Evolutionary conservation across 1,140 invertebrate genomes (phyloP), one percentile per base, ranked within the genome.

Genomic region (Ceratina australensis): DNA sequence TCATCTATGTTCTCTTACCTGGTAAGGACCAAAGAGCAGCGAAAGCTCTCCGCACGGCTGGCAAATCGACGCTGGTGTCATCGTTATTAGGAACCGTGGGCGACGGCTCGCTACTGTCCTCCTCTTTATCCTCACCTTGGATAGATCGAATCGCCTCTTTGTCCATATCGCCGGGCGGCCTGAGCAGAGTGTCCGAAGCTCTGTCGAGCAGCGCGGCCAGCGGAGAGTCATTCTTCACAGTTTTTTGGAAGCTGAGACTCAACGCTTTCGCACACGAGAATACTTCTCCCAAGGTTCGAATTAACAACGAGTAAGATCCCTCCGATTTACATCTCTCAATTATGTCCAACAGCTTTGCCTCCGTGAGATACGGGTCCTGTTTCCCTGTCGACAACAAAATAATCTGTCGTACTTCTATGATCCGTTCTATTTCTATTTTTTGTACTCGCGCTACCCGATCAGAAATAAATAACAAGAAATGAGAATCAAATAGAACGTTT

Each of bases 61-160:
- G 88, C 28, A 95, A 90, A 91, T 95, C 95, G 33, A 94, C 92
- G 69, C 81, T 91, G 0, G 93, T 93, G 59, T 93, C 93, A 79
- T 93, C 91, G 20, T 89, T 88, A 49, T 88, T 90, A 87, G 87
- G 93, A 92, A 90, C 91, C 90, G 88, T 93, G 87, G 89, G 93
- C 82, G 89, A 93, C 82, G 90, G 93, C 91, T 93, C 93, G 65
- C 93, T 93, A 80, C 95, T 95, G 87, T 97, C 96, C 81, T 96
- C 94, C 90, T 97, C 96, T 89, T 97, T 97, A 81, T 98, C 97
- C 89, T 98, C 97, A 59, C 95, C 95, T 89, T 96, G 96, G 33
- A 95, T 88, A 20, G 94, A 93, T 68, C 95, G 90, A 71, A 95
- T 91, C 82, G 95, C 94, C 92, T 96, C 94, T 90, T 96, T 95